These are phyloP conservation scores for Bryconaethiops microstoma DNA, from an alignment of 2,797 vertebrate species.

Conservation along the genomic window DNA sequence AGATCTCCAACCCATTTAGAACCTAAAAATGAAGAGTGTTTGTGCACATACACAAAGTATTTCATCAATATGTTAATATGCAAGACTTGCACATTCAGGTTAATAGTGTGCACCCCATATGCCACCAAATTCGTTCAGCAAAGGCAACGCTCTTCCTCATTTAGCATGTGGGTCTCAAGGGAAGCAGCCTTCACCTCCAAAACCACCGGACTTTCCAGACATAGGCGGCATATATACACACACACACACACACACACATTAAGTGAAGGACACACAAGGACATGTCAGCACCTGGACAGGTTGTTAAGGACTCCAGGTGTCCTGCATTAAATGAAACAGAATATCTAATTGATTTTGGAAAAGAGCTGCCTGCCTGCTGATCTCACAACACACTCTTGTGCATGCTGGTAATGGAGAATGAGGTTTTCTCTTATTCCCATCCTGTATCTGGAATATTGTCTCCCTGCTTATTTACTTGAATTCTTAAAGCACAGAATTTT, in stretches of 20 bases:
- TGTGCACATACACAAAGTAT: not conserved
- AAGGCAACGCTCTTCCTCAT: constrained; percentile 53
- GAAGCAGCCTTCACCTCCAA: constrained; percentile 62
- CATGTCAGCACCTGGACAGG: constrained; percentile 68
- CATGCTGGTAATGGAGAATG: not conserved
- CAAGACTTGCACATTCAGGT: not conserved
- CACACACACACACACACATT: constrained; percentile 51
- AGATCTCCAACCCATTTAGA: not conserved
- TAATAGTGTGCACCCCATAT: not conserved
- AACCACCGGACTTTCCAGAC: constrained; percentile 80
- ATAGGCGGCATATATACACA: constrained; percentile 31
- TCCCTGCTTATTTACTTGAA: too few relatives aligned
- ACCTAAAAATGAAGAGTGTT: not conserved
- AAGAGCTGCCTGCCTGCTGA: not conserved
- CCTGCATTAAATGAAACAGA: constrained; percentile 39
- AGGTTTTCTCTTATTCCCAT: not conserved
- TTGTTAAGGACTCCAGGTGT: constrained; percentile 57
- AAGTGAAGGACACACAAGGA: constrained; percentile 40
- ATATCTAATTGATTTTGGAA: constrained; percentile 33
- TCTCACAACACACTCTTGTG: not conserved
- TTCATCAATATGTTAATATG: not conserved
- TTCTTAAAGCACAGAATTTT: too few relatives aligned
- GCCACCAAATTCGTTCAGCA: not conserved
- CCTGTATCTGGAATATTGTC: too few relatives aligned
- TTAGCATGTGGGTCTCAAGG: constrained; percentile 60